Conservation (phyloP, 2,797 vertebrate genomes). For the Bufotes viridis region DNA sequence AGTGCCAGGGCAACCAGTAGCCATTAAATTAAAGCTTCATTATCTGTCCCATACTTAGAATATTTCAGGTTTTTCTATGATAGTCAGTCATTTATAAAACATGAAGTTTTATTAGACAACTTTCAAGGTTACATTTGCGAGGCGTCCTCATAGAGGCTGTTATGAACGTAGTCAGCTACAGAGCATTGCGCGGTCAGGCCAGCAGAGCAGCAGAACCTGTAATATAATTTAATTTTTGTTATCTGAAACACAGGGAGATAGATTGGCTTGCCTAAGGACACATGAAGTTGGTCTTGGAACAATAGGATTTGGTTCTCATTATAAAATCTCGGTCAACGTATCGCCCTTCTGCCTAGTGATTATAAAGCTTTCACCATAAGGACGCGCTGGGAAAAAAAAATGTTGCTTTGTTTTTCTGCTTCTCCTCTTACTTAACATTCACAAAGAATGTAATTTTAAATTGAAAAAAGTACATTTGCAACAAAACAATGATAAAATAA, state of each 20-base stretch:
- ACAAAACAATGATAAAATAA: constrained; percentile 35
- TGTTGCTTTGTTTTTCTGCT: neutral
- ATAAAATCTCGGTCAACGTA: constrained; percentile 11
- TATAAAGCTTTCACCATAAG: constrained; percentile 25
- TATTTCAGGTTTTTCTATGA: neutral
- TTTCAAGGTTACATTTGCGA: constrained; percentile 1
- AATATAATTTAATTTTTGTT: constrained; percentile 49
- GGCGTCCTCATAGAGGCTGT: neutral
- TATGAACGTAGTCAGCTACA: neutral
- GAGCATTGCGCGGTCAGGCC: neutral
- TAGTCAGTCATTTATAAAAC: neutral
- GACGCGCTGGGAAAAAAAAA: neutral
- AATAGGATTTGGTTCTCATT: constrained; percentile 35
- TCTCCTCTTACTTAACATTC: constrained; percentile 38
- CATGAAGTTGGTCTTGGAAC: constrained; percentile 38
- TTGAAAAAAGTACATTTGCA: constrained; percentile 34
- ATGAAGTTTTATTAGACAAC: neutral
- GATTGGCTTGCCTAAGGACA: constrained; percentile 39
- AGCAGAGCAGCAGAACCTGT: constrained; percentile 30
- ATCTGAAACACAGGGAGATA: neutral
- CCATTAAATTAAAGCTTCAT: neutral
- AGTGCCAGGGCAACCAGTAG: neutral
- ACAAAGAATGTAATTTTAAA: constrained; percentile 35
- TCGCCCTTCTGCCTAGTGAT: constrained; percentile 43
- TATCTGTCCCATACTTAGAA: neutral